Evolutionary conservation across 2,888 invertebrate genomes (phyloP).

Genomic region (Pogonocherus hispidulus): DNA sequence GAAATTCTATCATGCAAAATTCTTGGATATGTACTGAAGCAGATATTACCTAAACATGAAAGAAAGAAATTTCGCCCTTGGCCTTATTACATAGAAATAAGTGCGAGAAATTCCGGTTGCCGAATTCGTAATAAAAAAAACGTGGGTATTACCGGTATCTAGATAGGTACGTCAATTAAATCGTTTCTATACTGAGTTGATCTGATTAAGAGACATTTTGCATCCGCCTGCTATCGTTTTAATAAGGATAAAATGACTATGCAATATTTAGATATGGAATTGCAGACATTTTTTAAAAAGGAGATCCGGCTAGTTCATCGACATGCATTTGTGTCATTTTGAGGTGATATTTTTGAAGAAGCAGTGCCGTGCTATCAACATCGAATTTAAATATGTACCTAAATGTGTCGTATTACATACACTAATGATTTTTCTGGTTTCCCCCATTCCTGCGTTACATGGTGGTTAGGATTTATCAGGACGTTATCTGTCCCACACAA

Average conservation of each 20-base stretch:
- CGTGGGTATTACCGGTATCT: conserved; percentile 18
- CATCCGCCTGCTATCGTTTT: conserved; percentile 17
- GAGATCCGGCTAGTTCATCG: conserved; percentile 29
- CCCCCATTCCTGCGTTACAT: too few relatives aligned
- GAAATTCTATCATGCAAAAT: too few relatives aligned
- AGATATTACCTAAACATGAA: background rate
- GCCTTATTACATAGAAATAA: background rate
- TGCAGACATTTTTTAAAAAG: background rate
- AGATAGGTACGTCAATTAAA: conserved; percentile 15
- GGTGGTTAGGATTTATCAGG: too few relatives aligned
- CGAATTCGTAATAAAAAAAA: background rate
- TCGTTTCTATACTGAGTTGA: conserved; percentile 1
- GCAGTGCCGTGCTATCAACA: too few relatives aligned
- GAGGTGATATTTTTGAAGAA: too few relatives aligned
- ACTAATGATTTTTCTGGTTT: too few relatives aligned
- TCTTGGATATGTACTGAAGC: too few relatives aligned
- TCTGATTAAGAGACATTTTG: conserved; percentile 8
- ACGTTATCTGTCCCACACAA: too few relatives aligned
- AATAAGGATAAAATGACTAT: conserved; percentile 10
- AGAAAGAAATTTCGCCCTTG: conserved; percentile 6
- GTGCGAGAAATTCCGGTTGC: conserved; percentile 22
- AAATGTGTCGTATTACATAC: too few relatives aligned
- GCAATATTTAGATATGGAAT: conserved; percentile 1
- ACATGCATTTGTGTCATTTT: too few relatives aligned
- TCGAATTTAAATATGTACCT: too few relatives aligned